Percentiles rank a stretch among this genome's conserved stretches.
phyloP scores from a whole-genome alignment of 2,888 invertebrate genomes.

The Pocota personata region DNA sequence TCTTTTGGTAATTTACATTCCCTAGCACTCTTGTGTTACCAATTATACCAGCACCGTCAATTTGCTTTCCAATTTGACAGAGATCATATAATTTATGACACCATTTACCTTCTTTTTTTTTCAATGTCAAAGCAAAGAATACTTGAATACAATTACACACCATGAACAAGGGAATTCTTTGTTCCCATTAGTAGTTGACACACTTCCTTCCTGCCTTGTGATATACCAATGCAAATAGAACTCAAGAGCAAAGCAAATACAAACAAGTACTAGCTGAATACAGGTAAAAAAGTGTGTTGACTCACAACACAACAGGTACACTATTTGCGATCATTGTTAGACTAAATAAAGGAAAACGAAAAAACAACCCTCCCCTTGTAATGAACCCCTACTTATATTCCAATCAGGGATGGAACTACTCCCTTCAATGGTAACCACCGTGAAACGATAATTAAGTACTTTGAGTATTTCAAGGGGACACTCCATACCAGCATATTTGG shows the following conservation, averaged over 20 bases:
- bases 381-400: not conserved
- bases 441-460: conserved; percentile 25
- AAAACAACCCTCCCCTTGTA: not conserved
- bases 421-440: not conserved
- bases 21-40: conserved; percentile 23
- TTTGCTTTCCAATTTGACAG: conserved; percentile 18
- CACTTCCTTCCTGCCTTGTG: conserved; percentile 27
- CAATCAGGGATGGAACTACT: not conserved
- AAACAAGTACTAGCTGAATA: not conserved
- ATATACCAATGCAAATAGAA: conserved; percentile 1
- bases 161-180: conserved; percentile 16
- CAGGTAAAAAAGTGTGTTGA: not conserved
- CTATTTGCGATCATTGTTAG: not conserved
- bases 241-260: not conserved
- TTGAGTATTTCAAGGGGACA: not conserved
- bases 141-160: conserved; percentile 2
- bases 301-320: not conserved
- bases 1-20: not conserved
- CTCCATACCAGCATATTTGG: conserved; percentile 37
- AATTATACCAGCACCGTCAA: conserved; percentile 26
- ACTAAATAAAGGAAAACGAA: not conserved
- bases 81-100: conserved; percentile 49
- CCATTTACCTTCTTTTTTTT: conserved; percentile 15
- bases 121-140: conserved; percentile 22
- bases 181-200: conserved; percentile 33